Evolutionary conservation across 2,888 invertebrate species (phyloP).

Genomic region (Dolichomitus sp.): DNA sequence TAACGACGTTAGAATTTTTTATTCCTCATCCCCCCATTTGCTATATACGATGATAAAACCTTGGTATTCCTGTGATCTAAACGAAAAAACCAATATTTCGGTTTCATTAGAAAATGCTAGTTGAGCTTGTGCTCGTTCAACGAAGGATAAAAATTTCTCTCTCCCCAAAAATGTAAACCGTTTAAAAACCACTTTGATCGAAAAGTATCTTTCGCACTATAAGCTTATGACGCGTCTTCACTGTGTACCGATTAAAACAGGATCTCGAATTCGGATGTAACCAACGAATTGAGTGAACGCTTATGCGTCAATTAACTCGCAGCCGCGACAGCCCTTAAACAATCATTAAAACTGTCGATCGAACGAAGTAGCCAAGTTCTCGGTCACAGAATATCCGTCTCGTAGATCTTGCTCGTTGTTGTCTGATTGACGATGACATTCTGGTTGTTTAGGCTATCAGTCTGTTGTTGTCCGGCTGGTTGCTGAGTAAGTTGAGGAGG

Average conservation of each 20-base stretch:
- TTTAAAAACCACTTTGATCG: constrained; percentile 50
- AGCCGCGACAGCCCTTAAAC: constrained; percentile 54
- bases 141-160: constrained; percentile 57
- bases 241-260: not conserved
- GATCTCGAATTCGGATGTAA: not conserved
- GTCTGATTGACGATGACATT: constrained; percentile 78
- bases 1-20: constrained; percentile 65
- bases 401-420: constrained; percentile 94
- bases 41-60: constrained; percentile 30
- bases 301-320: constrained; percentile 73
- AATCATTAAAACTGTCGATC: constrained; percentile 34
- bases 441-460: constrained; percentile 30
- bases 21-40: constrained; percentile 19
- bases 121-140: constrained; percentile 36
- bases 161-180: constrained; percentile 44
- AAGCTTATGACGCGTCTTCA: not conserved
- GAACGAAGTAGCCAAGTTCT: constrained; percentile 71
- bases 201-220: constrained; percentile 37
- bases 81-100: not conserved
- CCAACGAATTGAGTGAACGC: not conserved
- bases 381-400: constrained; percentile 97
- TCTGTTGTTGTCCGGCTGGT: constrained; percentile 62
- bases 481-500: constrained; percentile 64
- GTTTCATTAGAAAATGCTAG: constrained; percentile 16
- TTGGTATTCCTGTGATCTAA: constrained; percentile 21